Conservation (phyloP, 2,797 vertebrate genomes). For the Tauraco hartlaubi region DNA sequence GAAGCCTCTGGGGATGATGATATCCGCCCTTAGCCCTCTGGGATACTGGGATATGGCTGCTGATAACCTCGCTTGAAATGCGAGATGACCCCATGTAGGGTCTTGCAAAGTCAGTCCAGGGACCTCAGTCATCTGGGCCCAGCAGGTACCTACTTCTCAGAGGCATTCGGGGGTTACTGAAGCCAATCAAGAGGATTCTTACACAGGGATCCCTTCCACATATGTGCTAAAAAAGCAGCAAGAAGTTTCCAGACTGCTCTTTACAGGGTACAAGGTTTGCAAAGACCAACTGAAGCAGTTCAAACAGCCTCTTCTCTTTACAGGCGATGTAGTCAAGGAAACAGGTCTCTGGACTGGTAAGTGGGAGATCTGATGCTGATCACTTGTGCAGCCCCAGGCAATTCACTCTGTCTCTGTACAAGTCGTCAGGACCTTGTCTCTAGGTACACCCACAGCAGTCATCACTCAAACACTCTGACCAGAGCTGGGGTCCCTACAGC, state of each 20-base stretch:
- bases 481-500: not conserved
- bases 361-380: not conserved
- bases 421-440: not conserved
- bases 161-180: not conserved
- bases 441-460: not conserved
- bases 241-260: not conserved
- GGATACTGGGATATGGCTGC: not conserved
- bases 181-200: not conserved
- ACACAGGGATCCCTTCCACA: fast-evolving
- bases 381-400: not conserved
- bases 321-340: not conserved
- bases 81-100: too few relatives aligned
- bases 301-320: not conserved
- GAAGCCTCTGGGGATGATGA: not conserved
- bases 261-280: not conserved
- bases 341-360: not conserved
- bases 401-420: not conserved
- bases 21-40: fast-evolving
- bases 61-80: not conserved
- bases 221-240: not conserved
- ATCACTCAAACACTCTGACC: not conserved
- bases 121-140: not conserved
- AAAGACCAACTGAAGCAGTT: not conserved
- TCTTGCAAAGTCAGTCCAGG: not conserved
- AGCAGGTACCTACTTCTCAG: too few relatives aligned